Base-by-base conservation (phyloP, 1,140 invertebrate genomes). In the Lordiphosa clarofinis region DNA sequence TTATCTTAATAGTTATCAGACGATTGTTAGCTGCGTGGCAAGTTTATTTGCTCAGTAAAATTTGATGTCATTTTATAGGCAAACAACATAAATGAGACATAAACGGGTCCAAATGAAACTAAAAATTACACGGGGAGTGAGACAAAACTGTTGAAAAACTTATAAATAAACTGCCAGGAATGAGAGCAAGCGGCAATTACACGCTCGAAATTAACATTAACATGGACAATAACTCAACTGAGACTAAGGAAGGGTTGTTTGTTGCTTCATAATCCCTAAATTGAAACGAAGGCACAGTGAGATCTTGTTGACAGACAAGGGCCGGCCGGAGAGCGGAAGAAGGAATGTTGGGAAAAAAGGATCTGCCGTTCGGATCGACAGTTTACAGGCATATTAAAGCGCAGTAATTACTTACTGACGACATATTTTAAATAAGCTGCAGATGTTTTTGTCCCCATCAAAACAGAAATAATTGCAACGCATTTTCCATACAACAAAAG, bases 1-100 rank as follows among this genome's bases (percentile, higher is more conserved):
- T 44, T 81, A 76, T 82, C 78, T 82, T 82, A 73, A 84, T 84
- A 82, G 76, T 82, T 82, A 82, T 82, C 76, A 76, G 67, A 24
- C 71, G 67, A 59, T 81, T 74, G 50, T 62, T 69, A 49, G 67
- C 24, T 28, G 46, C 67, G 50, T 40, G 36, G 40, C 44, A 65
- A 63, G 44, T 82, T 81, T 81, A 81, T 75, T 38, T 46, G 75
- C 57, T 24, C 66, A 59, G 57, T 79, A 63, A 81, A 74, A 67
- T 81, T 74, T 57, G 65, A 81, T 81, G 76, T 56, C 64, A 19
- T 19, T 19, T 19, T 19, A 19, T 19, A 19, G 19, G 19, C 19
- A 19, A 19, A 69, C 53, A 67, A 67, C 53, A 67, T 57, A 58
- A 82, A 81, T 82, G 76, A 74, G 66, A 74, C 75, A 64, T 81